Evolutionary conservation across 2,888 invertebrate species (phyloP).

Genomic region (Ctenicera cuprea): DNA sequence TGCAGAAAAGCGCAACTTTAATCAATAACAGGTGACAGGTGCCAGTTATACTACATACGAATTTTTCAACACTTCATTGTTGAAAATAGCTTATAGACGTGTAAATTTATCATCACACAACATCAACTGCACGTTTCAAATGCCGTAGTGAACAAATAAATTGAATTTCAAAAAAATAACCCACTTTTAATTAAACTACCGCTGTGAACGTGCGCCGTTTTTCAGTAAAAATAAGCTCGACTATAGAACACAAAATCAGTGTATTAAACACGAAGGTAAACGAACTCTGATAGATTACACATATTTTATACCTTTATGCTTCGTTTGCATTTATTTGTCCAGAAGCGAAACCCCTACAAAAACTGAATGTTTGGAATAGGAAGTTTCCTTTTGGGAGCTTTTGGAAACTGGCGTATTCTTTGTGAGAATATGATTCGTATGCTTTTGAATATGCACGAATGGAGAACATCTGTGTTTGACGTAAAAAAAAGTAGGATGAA

Average conservation of each 20-base stretch:
- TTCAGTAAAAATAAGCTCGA: too few species aligned
- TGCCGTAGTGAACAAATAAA: conserved; percentile 4
- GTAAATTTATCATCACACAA: conserved; percentile 13
- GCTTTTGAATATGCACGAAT: not conserved
- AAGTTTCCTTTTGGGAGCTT: conserved; percentile 5
- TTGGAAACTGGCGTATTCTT: not conserved
- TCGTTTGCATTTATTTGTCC: conserved; percentile 7
- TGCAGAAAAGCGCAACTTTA: not conserved
- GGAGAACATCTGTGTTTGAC: not conserved
- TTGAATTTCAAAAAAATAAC: not conserved
- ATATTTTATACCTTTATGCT: conserved; percentile 5
- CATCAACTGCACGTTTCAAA: conserved; percentile 19
- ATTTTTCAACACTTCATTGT: conserved; percentile 3
- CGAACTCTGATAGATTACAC: conserved; percentile 1
- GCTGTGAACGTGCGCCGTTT: not conserved
- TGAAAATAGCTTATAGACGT: conserved; percentile 3
- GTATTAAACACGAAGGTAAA: not conserved
- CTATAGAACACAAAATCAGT: too few species aligned
- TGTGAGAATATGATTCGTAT: conserved; percentile 1
- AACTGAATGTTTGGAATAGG: not conserved
- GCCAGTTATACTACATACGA: not conserved
- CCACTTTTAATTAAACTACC: conserved; percentile 11
- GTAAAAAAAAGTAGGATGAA: too few species aligned
- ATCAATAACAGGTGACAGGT: conserved; percentile 2
- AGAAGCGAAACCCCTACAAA: too few species aligned